Conservation (phyloP, 2,888 invertebrate genomes). For the Andrena flavipes region DNA sequence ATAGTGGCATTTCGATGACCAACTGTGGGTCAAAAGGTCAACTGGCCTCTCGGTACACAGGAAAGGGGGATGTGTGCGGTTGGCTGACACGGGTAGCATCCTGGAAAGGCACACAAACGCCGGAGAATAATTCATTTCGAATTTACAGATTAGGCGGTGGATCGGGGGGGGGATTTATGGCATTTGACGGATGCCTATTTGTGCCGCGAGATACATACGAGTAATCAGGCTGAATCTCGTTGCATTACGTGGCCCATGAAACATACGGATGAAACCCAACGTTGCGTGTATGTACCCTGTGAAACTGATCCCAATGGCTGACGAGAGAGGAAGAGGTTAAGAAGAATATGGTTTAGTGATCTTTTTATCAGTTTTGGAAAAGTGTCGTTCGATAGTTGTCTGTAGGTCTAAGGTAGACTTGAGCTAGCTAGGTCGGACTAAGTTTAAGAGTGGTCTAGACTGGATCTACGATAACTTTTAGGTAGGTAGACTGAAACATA, state of each 20-base stretch:
- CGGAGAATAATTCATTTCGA: constrained; percentile 68
- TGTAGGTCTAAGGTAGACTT: no score
- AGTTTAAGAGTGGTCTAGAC: no score
- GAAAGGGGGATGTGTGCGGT: neutral
- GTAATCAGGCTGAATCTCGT: constrained; percentile 53
- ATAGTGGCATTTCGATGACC: constrained; percentile 57
- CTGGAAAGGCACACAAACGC: constrained; percentile 31
- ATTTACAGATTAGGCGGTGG: constrained; percentile 66
- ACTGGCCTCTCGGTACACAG: neutral
- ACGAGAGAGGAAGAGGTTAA: no score
- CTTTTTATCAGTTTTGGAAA: no score
- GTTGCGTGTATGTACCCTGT: neutral
- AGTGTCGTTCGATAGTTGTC: no score
- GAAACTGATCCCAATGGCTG: no score
- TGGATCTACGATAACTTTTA: no score
- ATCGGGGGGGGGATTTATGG: constrained; percentile 62
- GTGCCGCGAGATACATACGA: constrained; percentile 39
- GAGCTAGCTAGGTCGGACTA: no score
- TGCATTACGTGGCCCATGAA: constrained; percentile 32
- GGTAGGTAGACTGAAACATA: no score
- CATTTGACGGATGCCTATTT: constrained; percentile 55
- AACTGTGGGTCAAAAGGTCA: constrained; percentile 63
- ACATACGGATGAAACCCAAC: neutral
- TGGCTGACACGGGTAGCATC: constrained; percentile 18
- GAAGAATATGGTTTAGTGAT: no score